These are phyloP conservation scores for Selene dorsalis DNA, from an alignment of 2,797 vertebrate genomes.

Conservation along the genomic window DNA sequence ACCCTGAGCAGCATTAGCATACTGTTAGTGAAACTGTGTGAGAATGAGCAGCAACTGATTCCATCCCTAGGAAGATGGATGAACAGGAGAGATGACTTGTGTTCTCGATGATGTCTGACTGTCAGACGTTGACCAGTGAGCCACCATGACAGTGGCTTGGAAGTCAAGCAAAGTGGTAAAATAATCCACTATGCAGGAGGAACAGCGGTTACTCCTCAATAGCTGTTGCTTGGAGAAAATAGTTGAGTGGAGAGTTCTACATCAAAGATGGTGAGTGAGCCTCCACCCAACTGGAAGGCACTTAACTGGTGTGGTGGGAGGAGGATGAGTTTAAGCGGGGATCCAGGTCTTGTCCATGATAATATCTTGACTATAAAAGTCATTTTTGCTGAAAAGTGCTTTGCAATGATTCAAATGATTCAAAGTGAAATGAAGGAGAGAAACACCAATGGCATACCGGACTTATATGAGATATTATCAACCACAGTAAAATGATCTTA, in stretches of 20 bases:
- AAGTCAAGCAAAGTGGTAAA: background rate
- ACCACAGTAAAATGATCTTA: background rate
- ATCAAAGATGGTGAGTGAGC: background rate
- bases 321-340: background rate
- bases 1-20: background rate
- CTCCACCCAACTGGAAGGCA: background rate
- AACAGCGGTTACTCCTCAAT: background rate
- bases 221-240: background rate
- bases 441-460: background rate
- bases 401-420: slow-evolving; percentile 12
- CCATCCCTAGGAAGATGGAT: background rate
- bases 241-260: background rate
- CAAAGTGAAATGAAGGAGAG: background rate
- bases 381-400: background rate
- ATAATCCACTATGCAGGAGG: background rate
- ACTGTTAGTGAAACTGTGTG: background rate
- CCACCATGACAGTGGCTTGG: background rate
- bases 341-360: background rate
- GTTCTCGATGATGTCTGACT: slow-evolving; percentile 6
- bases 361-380: background rate
- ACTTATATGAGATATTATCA: background rate
- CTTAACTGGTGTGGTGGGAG: background rate
- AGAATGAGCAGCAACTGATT: slow-evolving; percentile 6
- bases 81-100: background rate
- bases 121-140: background rate